Conservation (phyloP, 1,140 invertebrate genomes). For the Cydia strobilella region DNA sequence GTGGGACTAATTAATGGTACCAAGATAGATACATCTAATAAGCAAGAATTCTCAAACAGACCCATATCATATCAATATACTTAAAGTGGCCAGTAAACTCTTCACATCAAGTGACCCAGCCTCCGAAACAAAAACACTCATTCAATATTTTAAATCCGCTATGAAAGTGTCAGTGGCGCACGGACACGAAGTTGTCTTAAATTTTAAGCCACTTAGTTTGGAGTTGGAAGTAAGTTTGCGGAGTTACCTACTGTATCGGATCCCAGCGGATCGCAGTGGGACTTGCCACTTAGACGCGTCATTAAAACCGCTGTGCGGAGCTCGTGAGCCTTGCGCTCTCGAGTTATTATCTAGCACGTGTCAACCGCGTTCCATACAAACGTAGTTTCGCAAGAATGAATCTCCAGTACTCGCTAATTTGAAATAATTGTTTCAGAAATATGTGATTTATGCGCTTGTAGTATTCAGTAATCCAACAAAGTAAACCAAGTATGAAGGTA, state of each 20-base stretch:
- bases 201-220: slow-evolving; percentile 45
- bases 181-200: slow-evolving; percentile 47
- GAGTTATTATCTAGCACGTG: slow-evolving; percentile 16
- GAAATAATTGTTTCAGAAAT: too few species aligned
- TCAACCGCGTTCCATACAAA: background rate
- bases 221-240: slow-evolving; percentile 42
- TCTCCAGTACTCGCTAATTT: too few species aligned
- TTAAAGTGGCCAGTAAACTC: background rate
- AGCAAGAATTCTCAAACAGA: background rate
- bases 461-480: too few species aligned
- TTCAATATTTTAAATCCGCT: slow-evolving; percentile 23
- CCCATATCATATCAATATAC: background rate
- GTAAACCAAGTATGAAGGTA: too few species aligned
- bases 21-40: too few species aligned
- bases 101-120: background rate
- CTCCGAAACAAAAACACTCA: background rate
- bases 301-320: slow-evolving; percentile 49
- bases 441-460: too few species aligned
- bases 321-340: slow-evolving; percentile 24
- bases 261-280: slow-evolving; percentile 36
- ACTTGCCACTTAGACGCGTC: slow-evolving; percentile 43
- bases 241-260: slow-evolving; percentile 43
- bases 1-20: too few species aligned
- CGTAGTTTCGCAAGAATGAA: too few species aligned
- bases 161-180: slow-evolving; percentile 13